A percentile compares a stretch with the other conserved stretches of the same genome.
These are phyloP conservation scores for Lampris megalopsis DNA, from an alignment of 2,113 vertebrate species.

Conservation along the genomic window DNA sequence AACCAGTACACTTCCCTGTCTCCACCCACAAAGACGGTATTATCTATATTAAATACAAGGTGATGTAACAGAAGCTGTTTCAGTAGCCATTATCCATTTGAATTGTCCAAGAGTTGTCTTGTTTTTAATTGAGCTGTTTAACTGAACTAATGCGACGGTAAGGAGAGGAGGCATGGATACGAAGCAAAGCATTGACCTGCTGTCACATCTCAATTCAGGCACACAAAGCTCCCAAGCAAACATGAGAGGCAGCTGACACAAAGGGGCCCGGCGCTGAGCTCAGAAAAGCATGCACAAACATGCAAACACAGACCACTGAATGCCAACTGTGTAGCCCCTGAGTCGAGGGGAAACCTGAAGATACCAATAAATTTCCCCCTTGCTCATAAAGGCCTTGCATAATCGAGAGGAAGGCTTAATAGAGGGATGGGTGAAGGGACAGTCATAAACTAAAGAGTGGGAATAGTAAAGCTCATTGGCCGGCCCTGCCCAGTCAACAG, in stretches of 20 bases:
- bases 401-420: slow-evolving; percentile 28
- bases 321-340: slow-evolving; percentile 40
- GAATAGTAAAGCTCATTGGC: slow-evolving; percentile 1
- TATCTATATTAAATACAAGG: background rate
- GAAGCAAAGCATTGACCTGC: background rate
- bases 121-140: slow-evolving; percentile 14
- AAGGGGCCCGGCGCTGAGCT: slow-evolving; percentile 35
- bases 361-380: slow-evolving; percentile 65
- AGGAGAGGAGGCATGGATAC: background rate
- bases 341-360: slow-evolving; percentile 13
- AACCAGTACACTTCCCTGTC: background rate
- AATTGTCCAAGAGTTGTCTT: background rate
- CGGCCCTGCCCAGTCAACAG: slow-evolving; percentile 48
- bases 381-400: slow-evolving; percentile 48
- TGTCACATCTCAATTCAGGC: slow-evolving; percentile 59
- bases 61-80: background rate
- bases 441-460: slow-evolving; percentile 19
- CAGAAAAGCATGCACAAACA: slow-evolving; percentile 57
- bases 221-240: slow-evolving; percentile 60
- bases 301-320: slow-evolving; percentile 46
- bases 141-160: background rate
- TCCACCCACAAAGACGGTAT: background rate
- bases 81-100: background rate
- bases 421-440: slow-evolving; percentile 10
- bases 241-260: slow-evolving; percentile 40